These are phyloP conservation scores for Trachelus troglodyta DNA, from an alignment of 2,888 invertebrate species.

Conservation along the genomic window DNA sequence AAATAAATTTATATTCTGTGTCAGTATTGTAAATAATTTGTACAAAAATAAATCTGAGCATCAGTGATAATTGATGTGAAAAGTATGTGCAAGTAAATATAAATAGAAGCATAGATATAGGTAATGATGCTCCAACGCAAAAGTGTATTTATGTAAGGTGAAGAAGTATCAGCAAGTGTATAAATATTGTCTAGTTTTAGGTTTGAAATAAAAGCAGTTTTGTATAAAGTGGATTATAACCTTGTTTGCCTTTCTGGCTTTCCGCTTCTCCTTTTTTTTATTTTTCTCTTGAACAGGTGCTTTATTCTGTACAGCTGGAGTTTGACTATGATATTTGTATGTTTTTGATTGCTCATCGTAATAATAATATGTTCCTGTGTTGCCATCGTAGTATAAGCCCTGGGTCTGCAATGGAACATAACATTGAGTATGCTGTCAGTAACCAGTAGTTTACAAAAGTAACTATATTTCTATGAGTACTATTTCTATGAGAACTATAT, in stretches of 20 bases:
- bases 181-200: not conserved
- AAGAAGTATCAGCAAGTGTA: not conserved
- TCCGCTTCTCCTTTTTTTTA: conserved; percentile 46
- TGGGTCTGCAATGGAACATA: conserved; percentile 73
- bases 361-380: conserved; percentile 84
- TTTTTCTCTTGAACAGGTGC: conserved; percentile 15
- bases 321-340: conserved; percentile 86
- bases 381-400: conserved; percentile 90
- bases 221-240: conserved; percentile 18
- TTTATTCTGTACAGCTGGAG: conserved; percentile 64
- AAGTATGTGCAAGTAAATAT: not conserved
- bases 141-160: not conserved
- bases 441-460: too few species aligned
- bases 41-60: not conserved
- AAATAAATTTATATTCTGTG: not conserved
- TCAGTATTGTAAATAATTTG: not conserved
- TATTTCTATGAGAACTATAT: not conserved
- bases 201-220: not conserved
- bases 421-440: not conserved
- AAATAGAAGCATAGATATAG: not conserved
- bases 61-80: not conserved
- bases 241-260: conserved; percentile 43
- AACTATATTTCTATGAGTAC: not conserved
- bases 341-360: conserved; percentile 81
- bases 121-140: not conserved